Evolutionary conservation across 2,888 invertebrate genomes (phyloP).

Genomic region (Stenotaenia linearis): DNA sequence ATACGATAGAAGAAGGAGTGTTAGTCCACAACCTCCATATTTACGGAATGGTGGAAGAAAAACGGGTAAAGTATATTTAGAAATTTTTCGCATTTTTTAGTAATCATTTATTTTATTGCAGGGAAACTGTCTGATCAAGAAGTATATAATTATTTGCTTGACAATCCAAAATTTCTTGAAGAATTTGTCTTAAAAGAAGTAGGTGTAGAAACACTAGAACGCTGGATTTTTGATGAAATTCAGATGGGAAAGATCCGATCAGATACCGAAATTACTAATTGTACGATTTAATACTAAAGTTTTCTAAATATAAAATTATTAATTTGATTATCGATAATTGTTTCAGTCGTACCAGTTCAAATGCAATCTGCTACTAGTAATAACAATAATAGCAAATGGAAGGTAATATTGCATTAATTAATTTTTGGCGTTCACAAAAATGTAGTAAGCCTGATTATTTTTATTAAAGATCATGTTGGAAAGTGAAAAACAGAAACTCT

Average conservation of each 20-base stretch:
- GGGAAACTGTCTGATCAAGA: not conserved
- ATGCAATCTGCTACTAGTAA: not conserved
- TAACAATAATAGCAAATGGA: not conserved
- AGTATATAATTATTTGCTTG: conserved; percentile 39
- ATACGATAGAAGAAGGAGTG: not conserved
- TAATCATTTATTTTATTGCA: not conserved
- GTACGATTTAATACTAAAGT: not conserved
- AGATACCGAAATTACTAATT: conserved; percentile 28
- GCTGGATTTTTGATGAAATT: conserved; percentile 42
- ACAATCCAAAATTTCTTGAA: conserved; percentile 47
- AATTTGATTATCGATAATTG: not conserved
- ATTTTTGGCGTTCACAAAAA: not conserved
- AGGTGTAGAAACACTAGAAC: conserved; percentile 43
- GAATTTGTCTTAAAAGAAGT: conserved; percentile 45
- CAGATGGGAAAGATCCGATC: conserved; percentile 24
- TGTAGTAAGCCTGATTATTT: not conserved
- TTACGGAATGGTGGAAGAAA: not conserved
- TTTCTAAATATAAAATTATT: not conserved
- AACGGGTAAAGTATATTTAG: not conserved
- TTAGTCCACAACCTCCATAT: not conserved
- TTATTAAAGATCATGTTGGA: conserved; percentile 55
- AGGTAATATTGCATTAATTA: not conserved
- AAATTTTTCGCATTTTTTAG: too few species aligned
- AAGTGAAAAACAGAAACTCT: conserved; percentile 60
- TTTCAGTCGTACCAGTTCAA: not conserved